A percentile compares a stretch with the other conserved stretches of the same genome.
Conservation (phyloP, 2,888 invertebrate species). For the Lasioglossum zephyrum region DNA sequence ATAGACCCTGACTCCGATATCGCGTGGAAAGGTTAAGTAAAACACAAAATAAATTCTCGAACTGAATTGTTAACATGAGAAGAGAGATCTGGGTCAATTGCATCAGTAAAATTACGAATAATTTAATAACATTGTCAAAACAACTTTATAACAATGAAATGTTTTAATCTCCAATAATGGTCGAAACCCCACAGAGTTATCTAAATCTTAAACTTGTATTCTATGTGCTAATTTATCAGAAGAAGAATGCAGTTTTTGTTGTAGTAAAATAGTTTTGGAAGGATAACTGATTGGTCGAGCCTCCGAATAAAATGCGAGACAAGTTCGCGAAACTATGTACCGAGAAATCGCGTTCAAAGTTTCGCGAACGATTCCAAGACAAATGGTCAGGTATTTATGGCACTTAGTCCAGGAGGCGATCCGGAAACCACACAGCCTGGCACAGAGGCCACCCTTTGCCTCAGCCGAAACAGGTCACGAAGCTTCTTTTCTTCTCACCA, state of each 20-base stretch:
- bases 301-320: not conserved
- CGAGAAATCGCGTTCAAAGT: not conserved
- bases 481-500: not conserved
- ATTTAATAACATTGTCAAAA: not conserved
- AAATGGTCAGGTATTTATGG: constrained; percentile 1
- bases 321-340: not conserved
- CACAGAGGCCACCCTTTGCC: not conserved
- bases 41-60: too few relatives aligned
- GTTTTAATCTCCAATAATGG: not conserved
- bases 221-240: not conserved
- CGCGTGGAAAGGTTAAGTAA: too few relatives aligned
- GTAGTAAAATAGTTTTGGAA: not conserved
- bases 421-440: not conserved
- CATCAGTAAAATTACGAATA: too few relatives aligned
- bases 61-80: too few relatives aligned
- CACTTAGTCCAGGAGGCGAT: not conserved
- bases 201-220: not conserved
- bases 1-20: too few relatives aligned
- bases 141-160: not conserved
- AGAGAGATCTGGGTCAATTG: too few relatives aligned
- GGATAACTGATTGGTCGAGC: not conserved
- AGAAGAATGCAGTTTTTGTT: not conserved
- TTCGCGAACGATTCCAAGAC: not conserved
- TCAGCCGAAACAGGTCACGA: not conserved
- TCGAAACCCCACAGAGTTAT: not conserved